phyloP scores from a whole-genome alignment of 2,113 vertebrate species.

The Alexandromys fortis region DNA sequence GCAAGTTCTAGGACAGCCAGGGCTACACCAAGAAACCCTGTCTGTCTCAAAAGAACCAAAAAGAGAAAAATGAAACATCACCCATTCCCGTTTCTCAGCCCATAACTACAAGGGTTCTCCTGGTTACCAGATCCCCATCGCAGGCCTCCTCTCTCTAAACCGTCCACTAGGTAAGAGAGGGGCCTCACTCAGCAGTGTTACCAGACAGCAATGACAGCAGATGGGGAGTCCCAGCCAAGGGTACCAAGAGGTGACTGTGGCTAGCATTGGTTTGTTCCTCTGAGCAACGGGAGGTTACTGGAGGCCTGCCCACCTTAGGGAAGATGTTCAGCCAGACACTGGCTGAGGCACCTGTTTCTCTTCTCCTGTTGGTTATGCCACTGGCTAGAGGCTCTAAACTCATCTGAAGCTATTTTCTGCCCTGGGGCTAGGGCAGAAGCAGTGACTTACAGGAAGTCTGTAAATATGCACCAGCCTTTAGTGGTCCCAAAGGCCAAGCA shows the following conservation, averaged over 20 bases:
- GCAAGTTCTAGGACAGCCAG: neutral
- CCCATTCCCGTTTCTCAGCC: neutral
- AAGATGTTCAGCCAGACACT: neutral
- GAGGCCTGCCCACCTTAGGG: neutral
- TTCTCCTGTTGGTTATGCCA: neutral
- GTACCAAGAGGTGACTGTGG: neutral
- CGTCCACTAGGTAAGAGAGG: accelerated
- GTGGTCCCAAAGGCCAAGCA: conserved; percentile 50
- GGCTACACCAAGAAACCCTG: neutral
- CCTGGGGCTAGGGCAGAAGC: conserved; percentile 56
- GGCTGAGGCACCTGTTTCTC: neutral
- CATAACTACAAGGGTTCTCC: neutral
- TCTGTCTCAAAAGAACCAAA: neutral
- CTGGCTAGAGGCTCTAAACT: neutral
- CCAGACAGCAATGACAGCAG: neutral
- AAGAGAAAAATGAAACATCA: neutral
- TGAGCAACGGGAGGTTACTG: neutral
- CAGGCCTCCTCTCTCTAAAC: neutral
- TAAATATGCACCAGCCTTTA: conserved; percentile 61
- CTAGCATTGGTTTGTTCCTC: neutral
- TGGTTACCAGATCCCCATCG: neutral
- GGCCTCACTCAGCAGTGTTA: neutral
- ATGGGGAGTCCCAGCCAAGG: neutral
- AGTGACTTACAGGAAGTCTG: conserved; percentile 73
- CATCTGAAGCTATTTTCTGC: conserved; percentile 56